Percentiles rank a stretch among this genome's conserved stretches.
phyloP scores from a whole-genome alignment of 2,113 vertebrate species.

The Noturus placidus region DNA sequence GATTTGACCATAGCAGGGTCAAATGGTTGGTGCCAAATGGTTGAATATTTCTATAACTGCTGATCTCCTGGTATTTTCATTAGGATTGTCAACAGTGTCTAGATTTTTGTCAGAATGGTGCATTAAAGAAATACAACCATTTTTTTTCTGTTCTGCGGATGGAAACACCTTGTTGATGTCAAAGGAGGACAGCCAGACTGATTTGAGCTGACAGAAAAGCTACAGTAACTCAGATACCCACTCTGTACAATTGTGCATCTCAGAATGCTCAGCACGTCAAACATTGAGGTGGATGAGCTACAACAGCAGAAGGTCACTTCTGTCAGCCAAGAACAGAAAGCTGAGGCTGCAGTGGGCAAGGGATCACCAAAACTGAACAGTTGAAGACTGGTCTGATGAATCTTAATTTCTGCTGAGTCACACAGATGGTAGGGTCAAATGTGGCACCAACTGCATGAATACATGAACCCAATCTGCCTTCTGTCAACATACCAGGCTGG shows the following conservation, averaged over 20 bases:
- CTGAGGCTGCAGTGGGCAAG: neutral
- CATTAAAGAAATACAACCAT: too few species aligned
- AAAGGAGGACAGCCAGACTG: neutral
- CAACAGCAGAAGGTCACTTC: neutral
- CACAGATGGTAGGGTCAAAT: neutral
- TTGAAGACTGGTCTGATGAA: neutral
- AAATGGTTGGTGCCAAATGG: too few species aligned
- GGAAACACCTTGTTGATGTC: neutral
- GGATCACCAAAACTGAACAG: too few species aligned
- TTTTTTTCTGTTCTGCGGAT: too few species aligned
- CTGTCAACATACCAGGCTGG: too few species aligned
- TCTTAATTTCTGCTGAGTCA: neutral
- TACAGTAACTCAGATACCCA: neutral
- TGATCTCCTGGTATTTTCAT: too few species aligned
- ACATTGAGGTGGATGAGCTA: neutral
- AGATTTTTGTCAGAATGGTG: too few species aligned
- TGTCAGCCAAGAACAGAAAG: neutral
- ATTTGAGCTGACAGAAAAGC: neutral
- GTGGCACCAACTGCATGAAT: neutral
- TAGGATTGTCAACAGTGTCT: too few species aligned
- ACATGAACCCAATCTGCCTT: too few species aligned
- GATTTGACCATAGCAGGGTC: too few species aligned
- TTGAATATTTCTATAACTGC: too few species aligned
- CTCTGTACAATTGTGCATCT: neutral
- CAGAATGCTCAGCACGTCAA: neutral